phyloP scores from a whole-genome alignment of 2,113 vertebrate genomes.

The Oryzias javanicus region DNA sequence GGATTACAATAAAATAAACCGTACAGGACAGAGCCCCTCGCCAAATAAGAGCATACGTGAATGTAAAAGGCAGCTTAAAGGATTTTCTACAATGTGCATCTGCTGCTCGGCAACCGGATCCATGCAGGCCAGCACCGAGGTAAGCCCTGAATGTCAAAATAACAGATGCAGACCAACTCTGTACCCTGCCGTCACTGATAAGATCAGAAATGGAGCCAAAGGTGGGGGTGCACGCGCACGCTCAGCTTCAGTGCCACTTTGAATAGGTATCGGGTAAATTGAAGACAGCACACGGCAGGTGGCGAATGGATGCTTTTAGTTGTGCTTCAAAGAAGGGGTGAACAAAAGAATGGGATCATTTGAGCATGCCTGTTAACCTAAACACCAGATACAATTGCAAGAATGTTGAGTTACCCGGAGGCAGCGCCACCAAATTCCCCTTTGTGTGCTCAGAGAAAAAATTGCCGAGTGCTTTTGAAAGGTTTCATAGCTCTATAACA shows the following conservation, averaged over 20 bases:
- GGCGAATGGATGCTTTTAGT: constrained; percentile 49
- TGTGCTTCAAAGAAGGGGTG: constrained; percentile 40
- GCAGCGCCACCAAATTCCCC: constrained; percentile 20
- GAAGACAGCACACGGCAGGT: constrained; percentile 46
- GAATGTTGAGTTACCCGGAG: constrained; percentile 36
- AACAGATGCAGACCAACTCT: constrained; percentile 55
- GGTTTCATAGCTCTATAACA: neutral
- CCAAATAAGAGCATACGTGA: constrained; percentile 60
- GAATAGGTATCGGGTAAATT: constrained; percentile 47
- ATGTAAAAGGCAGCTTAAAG: constrained; percentile 68
- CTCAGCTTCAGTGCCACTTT: constrained; percentile 25
- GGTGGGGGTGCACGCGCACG: constrained; percentile 10
- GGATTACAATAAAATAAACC: constrained; percentile 30
- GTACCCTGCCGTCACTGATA: constrained; percentile 35
- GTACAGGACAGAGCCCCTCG: constrained; percentile 17
- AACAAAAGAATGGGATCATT: constrained; percentile 45
- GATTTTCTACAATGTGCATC: constrained; percentile 66
- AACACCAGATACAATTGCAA: constrained; percentile 58
- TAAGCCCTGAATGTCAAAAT: constrained; percentile 38
- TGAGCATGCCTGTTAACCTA: constrained; percentile 45
- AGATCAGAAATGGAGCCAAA: constrained; percentile 30
- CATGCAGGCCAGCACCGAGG: constrained; percentile 23
- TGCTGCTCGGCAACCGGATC: constrained; percentile 62
- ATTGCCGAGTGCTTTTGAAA: neutral
- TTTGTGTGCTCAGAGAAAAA: constrained; percentile 23